A percentile compares a stretch with the other conserved stretches of the same genome.
Conservation (phyloP, 1,140 invertebrate genomes). For the Sogatella furcifera region DNA sequence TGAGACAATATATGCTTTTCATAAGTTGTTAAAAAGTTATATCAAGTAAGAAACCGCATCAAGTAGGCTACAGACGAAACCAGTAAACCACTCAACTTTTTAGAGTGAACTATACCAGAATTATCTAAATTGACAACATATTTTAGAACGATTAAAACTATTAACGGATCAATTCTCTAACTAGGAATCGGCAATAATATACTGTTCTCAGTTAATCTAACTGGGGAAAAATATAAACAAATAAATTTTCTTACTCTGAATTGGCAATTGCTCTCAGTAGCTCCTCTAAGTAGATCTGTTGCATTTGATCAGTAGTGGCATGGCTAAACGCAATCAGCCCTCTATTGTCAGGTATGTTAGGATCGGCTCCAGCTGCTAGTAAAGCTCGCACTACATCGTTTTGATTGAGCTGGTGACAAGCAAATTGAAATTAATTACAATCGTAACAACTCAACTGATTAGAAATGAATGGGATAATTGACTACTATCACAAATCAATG, state of each 20-base stretch:
- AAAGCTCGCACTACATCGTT: conserved; percentile 47
- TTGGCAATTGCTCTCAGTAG: conserved; percentile 49
- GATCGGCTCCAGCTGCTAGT: conserved; percentile 46
- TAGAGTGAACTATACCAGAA: too few species aligned
- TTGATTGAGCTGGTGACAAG: conserved; percentile 37
- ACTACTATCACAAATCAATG: neutral
- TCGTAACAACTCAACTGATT: neutral
- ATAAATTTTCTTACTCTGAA: conserved; percentile 49
- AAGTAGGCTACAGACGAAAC: too few species aligned
- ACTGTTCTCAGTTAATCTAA: too few species aligned
- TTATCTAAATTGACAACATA: too few species aligned
- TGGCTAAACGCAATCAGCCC: conserved; percentile 46
- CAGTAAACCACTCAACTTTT: too few species aligned
- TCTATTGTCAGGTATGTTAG: conserved; percentile 41
- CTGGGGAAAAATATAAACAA: too few species aligned
- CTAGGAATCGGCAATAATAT: too few species aligned
- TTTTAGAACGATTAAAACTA: too few species aligned
- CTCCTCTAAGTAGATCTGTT: conserved; percentile 48
- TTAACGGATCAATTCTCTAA: too few species aligned
- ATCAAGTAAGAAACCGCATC: too few species aligned
- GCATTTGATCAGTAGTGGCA: conserved; percentile 38
- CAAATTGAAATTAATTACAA: neutral
- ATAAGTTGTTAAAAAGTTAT: too few species aligned
- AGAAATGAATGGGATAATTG: neutral
- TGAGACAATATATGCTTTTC: too few species aligned